Conservation (phyloP, 35 echinoderm and acorn worm genomes). For the Anneissia japonica region DNA sequence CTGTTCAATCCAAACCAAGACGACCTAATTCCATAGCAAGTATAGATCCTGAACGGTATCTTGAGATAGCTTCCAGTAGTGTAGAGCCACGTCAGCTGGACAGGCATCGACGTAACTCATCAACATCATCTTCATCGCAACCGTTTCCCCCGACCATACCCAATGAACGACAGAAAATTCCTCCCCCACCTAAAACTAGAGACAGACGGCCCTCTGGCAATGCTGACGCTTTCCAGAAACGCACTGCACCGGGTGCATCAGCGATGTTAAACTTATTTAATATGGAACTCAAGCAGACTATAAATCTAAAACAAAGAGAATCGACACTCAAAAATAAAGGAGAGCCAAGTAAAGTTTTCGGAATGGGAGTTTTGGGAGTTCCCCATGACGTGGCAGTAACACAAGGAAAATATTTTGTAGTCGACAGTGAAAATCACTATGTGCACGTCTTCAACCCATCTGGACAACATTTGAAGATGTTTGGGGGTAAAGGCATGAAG, state of each 20-base stretch:
- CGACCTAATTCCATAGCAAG: background rate
- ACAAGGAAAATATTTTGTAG: background rate
- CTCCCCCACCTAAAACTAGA: background rate
- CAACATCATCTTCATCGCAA: background rate
- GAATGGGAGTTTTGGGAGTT: background rate
- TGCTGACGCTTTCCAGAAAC: background rate
- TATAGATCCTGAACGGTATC: background rate
- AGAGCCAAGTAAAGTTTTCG: background rate
- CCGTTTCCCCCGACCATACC: background rate
- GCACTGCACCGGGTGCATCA: background rate
- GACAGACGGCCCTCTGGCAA: background rate
- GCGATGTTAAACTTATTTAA: background rate
- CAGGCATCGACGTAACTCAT: background rate
- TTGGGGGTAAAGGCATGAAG: background rate
- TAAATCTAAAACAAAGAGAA: background rate
- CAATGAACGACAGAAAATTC: background rate
- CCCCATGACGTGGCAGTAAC: background rate
- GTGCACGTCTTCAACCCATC: background rate
- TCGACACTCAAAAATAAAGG: background rate
- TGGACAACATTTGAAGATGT: background rate
- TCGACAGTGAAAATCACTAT: background rate
- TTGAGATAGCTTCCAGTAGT: background rate
- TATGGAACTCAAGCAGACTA: background rate
- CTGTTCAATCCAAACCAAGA: background rate
- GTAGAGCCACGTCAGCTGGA: background rate